Percentiles rank a stretch among this genome's conserved stretches.
Conservation (phyloP, 2,888 invertebrate species). For the Salpingus planirostris region DNA sequence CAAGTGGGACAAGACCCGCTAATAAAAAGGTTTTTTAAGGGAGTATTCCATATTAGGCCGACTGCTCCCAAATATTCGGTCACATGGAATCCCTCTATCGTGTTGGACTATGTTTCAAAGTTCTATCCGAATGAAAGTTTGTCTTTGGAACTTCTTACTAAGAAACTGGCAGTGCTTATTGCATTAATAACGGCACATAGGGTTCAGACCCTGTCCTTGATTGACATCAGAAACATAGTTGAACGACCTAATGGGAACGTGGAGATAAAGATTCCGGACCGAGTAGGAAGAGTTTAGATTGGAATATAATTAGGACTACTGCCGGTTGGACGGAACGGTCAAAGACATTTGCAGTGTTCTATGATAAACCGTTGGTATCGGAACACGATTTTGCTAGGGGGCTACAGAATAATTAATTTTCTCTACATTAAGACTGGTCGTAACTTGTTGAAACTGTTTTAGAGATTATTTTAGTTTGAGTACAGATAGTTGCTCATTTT, state of each 20-base stretch:
- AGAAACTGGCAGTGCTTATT: not conserved
- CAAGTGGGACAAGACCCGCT: not conserved
- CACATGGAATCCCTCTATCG: not conserved
- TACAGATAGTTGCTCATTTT: too few species aligned
- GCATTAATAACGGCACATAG: not conserved
- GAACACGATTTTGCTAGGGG: not conserved
- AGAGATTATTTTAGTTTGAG: too few species aligned
- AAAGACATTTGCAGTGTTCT: not conserved
- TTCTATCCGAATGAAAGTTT: not conserved
- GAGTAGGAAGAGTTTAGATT: not conserved
- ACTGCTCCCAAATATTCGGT: not conserved
- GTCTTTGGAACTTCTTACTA: not conserved
- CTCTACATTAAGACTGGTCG: too few species aligned
- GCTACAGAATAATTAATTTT: too few species aligned
- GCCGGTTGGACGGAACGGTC: not conserved
- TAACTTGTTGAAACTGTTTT: too few species aligned
- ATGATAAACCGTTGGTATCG: not conserved
- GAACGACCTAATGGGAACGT: too few species aligned
- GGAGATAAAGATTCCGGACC: not conserved
- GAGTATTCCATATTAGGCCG: not conserved
- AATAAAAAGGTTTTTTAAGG: slow-evolving; percentile 1
- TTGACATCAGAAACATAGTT: not conserved
- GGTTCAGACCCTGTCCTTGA: not conserved
- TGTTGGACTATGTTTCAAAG: not conserved
- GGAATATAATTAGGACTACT: not conserved